Conservation (phyloP, 1,140 invertebrate species). For the Gonioctena quinquepunctata region DNA sequence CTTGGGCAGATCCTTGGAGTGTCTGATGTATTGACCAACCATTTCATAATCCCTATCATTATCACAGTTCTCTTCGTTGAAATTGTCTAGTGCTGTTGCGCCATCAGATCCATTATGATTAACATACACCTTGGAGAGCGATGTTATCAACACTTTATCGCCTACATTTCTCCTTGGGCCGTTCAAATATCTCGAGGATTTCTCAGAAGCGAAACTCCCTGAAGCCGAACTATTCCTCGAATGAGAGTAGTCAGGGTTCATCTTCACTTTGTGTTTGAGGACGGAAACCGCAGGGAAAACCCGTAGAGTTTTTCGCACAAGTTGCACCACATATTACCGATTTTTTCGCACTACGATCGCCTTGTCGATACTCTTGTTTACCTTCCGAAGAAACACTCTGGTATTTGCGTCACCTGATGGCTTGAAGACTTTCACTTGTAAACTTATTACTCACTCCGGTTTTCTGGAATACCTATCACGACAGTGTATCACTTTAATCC, state of each 20-base stretch:
- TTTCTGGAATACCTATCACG: too few species aligned
- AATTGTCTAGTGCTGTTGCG: background rate
- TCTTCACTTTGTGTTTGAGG: background rate
- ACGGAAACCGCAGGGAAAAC: background rate
- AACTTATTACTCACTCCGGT: background rate
- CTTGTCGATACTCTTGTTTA: background rate
- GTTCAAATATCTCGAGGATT: background rate
- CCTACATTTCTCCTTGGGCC: slow-evolving; percentile 44
- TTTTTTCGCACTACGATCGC: background rate
- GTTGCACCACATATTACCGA: background rate
- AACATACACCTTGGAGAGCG: slow-evolving; percentile 40
- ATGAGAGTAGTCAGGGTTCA: background rate
- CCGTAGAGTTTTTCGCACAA: background rate
- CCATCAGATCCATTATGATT: slow-evolving; percentile 4
- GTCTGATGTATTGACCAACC: slow-evolving; percentile 26
- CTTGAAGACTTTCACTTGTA: background rate
- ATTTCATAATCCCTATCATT: slow-evolving; percentile 21
- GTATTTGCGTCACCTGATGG: background rate
- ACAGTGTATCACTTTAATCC: too few species aligned
- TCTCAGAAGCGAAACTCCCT: background rate
- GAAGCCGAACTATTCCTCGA: slow-evolving; percentile 1
- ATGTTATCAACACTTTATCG: slow-evolving; percentile 48
- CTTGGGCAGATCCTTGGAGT: slow-evolving; percentile 38
- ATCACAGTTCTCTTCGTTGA: slow-evolving; percentile 14
- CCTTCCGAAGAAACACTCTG: background rate